These are phyloP conservation scores for Phyto melanocephala DNA, from an alignment of 2,888 invertebrate genomes.

Conservation along the genomic window DNA sequence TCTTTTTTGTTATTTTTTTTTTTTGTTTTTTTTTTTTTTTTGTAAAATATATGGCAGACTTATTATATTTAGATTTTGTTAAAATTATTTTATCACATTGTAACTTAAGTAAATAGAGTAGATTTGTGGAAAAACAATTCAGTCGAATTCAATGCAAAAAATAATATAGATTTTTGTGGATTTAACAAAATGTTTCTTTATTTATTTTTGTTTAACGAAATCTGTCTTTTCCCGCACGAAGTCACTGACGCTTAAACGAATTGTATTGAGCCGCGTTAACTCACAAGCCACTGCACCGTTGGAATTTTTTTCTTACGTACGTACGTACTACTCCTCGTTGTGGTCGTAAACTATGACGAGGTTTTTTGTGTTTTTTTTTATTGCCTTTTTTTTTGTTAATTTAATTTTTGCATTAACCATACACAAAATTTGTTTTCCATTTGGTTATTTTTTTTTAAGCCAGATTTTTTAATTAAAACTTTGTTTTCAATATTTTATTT, in stretches of 20 bases:
- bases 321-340: constrained; percentile 60
- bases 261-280: constrained; percentile 63
- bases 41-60: constrained; percentile 54
- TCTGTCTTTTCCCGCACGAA: constrained; percentile 64
- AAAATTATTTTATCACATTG: constrained; percentile 59
- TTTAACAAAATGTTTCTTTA: constrained; percentile 28
- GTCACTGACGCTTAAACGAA: constrained; percentile 64
- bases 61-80: constrained; percentile 43
- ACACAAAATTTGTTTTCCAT: constrained; percentile 22
- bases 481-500: not conserved
- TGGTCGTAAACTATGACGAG: constrained; percentile 63
- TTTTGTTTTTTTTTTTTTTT: constrained; percentile 7
- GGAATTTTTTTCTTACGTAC: constrained; percentile 52
- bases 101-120: constrained; percentile 29
- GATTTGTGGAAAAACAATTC: not conserved
- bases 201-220: constrained; percentile 56
- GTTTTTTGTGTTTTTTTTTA: constrained; percentile 22
- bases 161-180: not conserved
- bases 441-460: not conserved
- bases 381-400: constrained; percentile 15
- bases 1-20: no score
- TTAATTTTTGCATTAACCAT: constrained; percentile 46
- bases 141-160: not conserved
- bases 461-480: constrained; percentile 14
- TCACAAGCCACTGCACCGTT: constrained; percentile 64